phyloP scores from a whole-genome alignment of 1,140 invertebrate genomes.

The Drosophila quadrilineata region DNA sequence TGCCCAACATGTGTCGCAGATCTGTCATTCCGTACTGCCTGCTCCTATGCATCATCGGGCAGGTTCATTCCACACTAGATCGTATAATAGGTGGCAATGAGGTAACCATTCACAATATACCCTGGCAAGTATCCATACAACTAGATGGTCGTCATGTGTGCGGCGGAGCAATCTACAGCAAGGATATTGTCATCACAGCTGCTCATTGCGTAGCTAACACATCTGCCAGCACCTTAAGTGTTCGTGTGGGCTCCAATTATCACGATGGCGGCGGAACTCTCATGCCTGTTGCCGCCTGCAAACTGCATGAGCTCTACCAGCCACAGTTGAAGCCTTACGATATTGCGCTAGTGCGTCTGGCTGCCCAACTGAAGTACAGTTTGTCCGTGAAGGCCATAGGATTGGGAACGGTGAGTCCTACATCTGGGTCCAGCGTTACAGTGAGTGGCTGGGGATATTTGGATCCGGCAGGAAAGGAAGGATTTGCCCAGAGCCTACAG shows the following conservation, averaged over 20 bases:
- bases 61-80: slow-evolving; percentile 22
- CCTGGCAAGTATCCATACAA: slow-evolving; percentile 83
- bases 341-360: slow-evolving; percentile 82
- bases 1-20: slow-evolving; percentile 2
- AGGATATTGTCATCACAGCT: slow-evolving; percentile 83
- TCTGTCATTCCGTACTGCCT: neutral
- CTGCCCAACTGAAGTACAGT: slow-evolving; percentile 32
- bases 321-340: slow-evolving; percentile 76
- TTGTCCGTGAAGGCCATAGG: slow-evolving; percentile 50
- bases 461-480: neutral
- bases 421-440: slow-evolving; percentile 35
- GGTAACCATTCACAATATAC: slow-evolving; percentile 82
- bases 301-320: slow-evolving; percentile 44
- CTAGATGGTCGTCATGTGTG: slow-evolving; percentile 82
- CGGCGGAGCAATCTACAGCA: slow-evolving; percentile 83
- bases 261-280: slow-evolving; percentile 49
- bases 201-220: slow-evolving; percentile 83
- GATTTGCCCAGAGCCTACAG: slow-evolving; percentile 43
- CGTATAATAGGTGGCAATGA: slow-evolving; percentile 83
- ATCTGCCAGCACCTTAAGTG: slow-evolving; percentile 47
- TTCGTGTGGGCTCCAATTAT: slow-evolving; percentile 62
- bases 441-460: slow-evolving; percentile 68
- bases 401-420: slow-evolving; percentile 47
- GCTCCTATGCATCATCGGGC: neutral
- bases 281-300: slow-evolving; percentile 31